These are phyloP conservation scores for Phylloscopus trochiloides DNA, from an alignment of 2,113 vertebrate species.

Conservation along the genomic window DNA sequence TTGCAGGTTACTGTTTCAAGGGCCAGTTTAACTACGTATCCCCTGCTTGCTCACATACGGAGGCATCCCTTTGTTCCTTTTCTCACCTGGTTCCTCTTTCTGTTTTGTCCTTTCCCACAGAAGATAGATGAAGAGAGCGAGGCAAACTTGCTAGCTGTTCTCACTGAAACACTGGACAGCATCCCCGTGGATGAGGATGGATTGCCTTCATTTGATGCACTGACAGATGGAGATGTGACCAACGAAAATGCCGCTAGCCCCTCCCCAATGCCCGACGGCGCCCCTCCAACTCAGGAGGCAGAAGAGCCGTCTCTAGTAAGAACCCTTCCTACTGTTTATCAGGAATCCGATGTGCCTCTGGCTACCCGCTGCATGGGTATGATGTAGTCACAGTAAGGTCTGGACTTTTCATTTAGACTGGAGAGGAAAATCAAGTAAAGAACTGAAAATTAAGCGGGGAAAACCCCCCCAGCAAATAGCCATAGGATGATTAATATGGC, in stretches of 20 bases:
- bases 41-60: neutral
- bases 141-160: conserved; percentile 98
- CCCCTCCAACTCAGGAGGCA: conserved; percentile 90
- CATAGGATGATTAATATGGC: neutral
- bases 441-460: neutral
- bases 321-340: conserved; percentile 79
- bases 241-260: conserved; percentile 93
- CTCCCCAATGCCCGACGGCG: conserved; percentile 89
- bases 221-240: conserved; percentile 99
- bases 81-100: neutral
- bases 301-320: conserved; percentile 99
- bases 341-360: conserved; percentile 75
- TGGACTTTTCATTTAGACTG: conserved; percentile 67
- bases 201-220: conserved; percentile 97
- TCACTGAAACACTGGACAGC: conserved; percentile 98
- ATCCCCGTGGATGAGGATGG: conserved; percentile 99
- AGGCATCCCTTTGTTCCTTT: neutral
- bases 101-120: conserved; percentile 66
- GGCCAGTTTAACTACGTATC: neutral
- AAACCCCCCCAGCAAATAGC: neutral
- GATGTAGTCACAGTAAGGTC: conserved; percentile 74
- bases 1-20: neutral
- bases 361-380: conserved; percentile 73
- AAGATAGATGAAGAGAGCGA: conserved; percentile 99
- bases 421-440: conserved; percentile 19